Evolutionary conservation across 2,113 vertebrate genomes (phyloP).

Genomic region (Passer domesticus): DNA sequence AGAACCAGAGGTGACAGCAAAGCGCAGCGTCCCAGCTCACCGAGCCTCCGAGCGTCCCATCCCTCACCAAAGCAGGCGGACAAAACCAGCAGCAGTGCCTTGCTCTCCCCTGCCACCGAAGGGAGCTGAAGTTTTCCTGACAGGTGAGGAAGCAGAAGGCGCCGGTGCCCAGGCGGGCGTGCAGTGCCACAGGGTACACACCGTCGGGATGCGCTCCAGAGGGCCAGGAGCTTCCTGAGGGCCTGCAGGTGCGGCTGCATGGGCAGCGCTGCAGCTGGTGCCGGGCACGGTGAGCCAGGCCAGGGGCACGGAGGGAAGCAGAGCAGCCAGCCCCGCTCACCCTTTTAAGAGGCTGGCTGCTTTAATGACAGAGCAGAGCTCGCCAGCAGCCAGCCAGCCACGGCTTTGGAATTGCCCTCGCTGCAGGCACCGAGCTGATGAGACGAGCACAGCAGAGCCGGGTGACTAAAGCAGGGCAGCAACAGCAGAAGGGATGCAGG

Average conservation of each 20-base stretch:
- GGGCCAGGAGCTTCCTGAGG: slow-evolving; percentile 9
- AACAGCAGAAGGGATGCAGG: background rate
- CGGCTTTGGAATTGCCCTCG: background rate
- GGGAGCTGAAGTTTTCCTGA: background rate
- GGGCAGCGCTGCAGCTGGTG: background rate
- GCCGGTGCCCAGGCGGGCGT: background rate
- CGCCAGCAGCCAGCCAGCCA: background rate
- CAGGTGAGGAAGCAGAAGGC: background rate
- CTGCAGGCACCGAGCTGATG: background rate
- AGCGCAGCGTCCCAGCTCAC: background rate
- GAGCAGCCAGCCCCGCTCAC: background rate
- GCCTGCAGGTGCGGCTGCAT: slow-evolving; percentile 30
- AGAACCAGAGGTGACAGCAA: background rate
- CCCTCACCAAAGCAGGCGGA: background rate
- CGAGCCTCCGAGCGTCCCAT: accelerated
- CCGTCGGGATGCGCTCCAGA: background rate
- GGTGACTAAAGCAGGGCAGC: background rate
- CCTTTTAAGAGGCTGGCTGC: slow-evolving; percentile 32
- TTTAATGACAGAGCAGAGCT: background rate
- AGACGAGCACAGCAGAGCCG: background rate
- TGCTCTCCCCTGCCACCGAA: background rate
- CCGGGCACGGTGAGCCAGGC: background rate
- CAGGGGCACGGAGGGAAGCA: background rate
- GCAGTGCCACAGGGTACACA: background rate
- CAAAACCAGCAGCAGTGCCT: background rate